phyloP scores from a whole-genome alignment of 2,888 invertebrate species.

The Drosophila hamatofila region DNA sequence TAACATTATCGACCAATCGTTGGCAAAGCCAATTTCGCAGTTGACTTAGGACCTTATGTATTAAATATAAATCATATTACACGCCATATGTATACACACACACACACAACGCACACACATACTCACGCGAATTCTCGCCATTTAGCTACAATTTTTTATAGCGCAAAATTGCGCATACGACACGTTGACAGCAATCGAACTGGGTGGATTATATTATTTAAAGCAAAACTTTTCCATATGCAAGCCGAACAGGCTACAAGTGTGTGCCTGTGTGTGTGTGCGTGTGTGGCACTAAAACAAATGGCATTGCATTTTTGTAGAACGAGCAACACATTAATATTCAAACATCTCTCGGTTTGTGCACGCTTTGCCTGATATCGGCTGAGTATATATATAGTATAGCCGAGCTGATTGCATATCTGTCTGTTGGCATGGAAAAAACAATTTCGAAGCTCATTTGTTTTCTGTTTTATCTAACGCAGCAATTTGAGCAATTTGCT shows the following conservation, averaged over 20 bases:
- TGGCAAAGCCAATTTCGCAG: constrained; percentile 61
- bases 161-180: constrained; percentile 47
- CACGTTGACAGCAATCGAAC: constrained; percentile 32
- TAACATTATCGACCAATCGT: background rate
- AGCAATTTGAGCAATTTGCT: constrained; percentile 13
- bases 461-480: constrained; percentile 14
- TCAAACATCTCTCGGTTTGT: constrained; percentile 33
- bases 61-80: constrained; percentile 62
- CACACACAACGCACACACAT: background rate
- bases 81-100: constrained; percentile 4
- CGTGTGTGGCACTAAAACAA: background rate
- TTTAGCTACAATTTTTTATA: constrained; percentile 42
- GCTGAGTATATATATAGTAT: background rate
- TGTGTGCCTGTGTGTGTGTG: background rate
- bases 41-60: constrained; percentile 69
- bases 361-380: constrained; percentile 4
- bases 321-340: constrained; percentile 50
- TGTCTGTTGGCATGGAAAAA: constrained; percentile 2
- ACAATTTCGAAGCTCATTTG: constrained; percentile 21
- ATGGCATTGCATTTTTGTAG: constrained; percentile 34
- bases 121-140: constrained; percentile 11
- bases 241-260: constrained; percentile 5
- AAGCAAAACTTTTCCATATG: constrained; percentile 25
- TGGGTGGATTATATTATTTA: constrained; percentile 12
- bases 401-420: background rate